Evolutionary conservation across 2,113 vertebrate species (phyloP), one percentile per base, ranked within the genome.

Genomic region (Gulo gulo): DNA sequence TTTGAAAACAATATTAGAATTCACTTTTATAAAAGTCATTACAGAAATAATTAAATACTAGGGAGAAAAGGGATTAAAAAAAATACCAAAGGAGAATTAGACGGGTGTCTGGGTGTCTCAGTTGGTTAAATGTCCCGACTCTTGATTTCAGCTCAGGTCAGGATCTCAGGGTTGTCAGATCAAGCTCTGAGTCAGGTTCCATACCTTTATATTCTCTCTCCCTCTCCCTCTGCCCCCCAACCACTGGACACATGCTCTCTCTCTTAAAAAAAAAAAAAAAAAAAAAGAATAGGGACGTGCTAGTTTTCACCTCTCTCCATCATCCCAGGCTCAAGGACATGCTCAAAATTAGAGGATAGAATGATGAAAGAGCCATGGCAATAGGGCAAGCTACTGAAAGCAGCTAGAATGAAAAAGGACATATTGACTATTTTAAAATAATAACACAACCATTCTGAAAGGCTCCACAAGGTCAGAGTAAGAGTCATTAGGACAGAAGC

Each of bases 21-120:
- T 88, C 7, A 92, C 67, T 96, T 94, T 92, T 92, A 65, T 73
- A 36, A n/a, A 95, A 67, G 34, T 82, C 50, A 84, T 88, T 92
- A 69, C 10, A 96, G 10, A 87, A 92, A 78, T 94, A 92, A 83
- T 76, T 31, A 86, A 29, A 39, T 74, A 78, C 24, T 94, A 59
- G 45, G 29, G 93, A 67, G 5, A 88, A 88, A 92, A 81, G 91
- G 45, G 14, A 45, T 73, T n/a, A n/a, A 20, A 78, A 76, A 50
- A 81, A 91, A 83, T 57, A 36, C 24, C 47, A 61, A 92, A 55
- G 29, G n/a, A 89, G 15, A 81, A 52, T 67, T 67, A 67, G 65
- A 67, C 2, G 7, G 65, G 65, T 26, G 31, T 31, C 15, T 67
- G 65, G 15, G 31, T 67, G 15, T 29, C 65, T 67, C 65, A 67